Percentiles rank a stretch among this genome's conserved stretches.
phyloP scores from a whole-genome alignment of 2,113 vertebrate genomes.

The Trematomus loennbergii region DNA sequence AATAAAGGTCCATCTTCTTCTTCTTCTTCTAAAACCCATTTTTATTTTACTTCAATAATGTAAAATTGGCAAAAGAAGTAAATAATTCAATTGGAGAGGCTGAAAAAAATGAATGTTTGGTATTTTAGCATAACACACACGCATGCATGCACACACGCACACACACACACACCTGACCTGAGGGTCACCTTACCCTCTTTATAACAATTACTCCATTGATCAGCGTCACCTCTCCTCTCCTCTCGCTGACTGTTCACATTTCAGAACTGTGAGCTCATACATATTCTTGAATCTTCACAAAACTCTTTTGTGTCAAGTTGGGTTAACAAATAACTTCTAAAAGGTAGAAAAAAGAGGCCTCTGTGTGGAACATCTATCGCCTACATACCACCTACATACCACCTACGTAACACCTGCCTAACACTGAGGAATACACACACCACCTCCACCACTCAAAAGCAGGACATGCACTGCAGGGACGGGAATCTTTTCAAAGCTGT shows the following conservation, averaged over 20 bases:
- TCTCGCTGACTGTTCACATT: slow-evolving; percentile 15
- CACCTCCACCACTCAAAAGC: slow-evolving; percentile 27
- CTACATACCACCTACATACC: slow-evolving; percentile 69
- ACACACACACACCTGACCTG: slow-evolving; percentile 21
- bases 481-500: slow-evolving; percentile 8
- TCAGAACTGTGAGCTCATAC: slow-evolving; percentile 39
- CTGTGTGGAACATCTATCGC: slow-evolving; percentile 61
- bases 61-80: neutral
- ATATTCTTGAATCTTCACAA: slow-evolving; percentile 17
- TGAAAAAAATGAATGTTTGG: neutral
- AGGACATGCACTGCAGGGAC: neutral
- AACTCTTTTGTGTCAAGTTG: neutral
- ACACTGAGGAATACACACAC: slow-evolving; percentile 37
- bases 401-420: slow-evolving; percentile 43
- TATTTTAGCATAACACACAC: neutral
- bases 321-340: slow-evolving; percentile 19
- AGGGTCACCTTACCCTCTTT: slow-evolving; percentile 30
- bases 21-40: neutral
- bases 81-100: neutral
- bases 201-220: slow-evolving; percentile 54
- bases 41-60: neutral
- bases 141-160: neutral
- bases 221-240: slow-evolving; percentile 5
- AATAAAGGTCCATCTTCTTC: too few relatives aligned
- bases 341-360: slow-evolving; percentile 50